Evolutionary conservation across 2,888 invertebrate genomes (phyloP).

Genomic region (Frankliniella fusca): DNA sequence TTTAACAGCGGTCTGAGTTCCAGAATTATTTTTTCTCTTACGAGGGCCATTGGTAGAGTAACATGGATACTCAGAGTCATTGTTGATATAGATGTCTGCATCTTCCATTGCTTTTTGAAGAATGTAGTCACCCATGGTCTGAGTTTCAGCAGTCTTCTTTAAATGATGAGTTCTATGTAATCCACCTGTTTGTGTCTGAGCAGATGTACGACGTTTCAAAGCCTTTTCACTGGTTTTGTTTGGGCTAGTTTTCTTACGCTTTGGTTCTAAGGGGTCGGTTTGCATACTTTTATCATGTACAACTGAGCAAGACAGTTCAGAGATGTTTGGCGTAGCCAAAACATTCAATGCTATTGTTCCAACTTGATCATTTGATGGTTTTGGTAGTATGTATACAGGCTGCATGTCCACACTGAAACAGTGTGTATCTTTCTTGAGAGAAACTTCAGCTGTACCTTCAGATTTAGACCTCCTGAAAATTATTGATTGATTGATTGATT

Average conservation of each 20-base stretch:
- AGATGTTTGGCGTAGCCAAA: neutral
- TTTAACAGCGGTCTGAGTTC: neutral
- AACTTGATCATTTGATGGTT: neutral
- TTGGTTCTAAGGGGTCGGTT: constrained; percentile 31
- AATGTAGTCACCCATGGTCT: constrained; percentile 47
- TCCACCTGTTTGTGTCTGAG: constrained; percentile 46
- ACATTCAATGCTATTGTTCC: neutral
- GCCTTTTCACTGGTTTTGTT: constrained; percentile 36
- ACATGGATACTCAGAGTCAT: too few relatives aligned
- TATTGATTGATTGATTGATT: neutral
- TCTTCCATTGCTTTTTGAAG: constrained; percentile 40
- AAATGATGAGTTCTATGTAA: constrained; percentile 36
- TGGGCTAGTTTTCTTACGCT: constrained; percentile 33
- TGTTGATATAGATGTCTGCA: constrained; percentile 34
- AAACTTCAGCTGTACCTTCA: neutral
- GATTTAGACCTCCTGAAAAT: neutral
- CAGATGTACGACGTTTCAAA: constrained; percentile 41
- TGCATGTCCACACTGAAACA: constrained; percentile 1
- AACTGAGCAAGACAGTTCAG: neutral
- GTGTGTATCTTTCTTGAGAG: neutral
- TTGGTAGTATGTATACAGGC: neutral
- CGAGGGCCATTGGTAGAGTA: neutral
- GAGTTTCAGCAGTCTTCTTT: constrained; percentile 46
- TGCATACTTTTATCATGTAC: constrained; percentile 5
- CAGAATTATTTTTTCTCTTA: neutral